Base-by-base conservation (phyloP, 2,113 vertebrate species). In the Hyaena hyaena region DNA sequence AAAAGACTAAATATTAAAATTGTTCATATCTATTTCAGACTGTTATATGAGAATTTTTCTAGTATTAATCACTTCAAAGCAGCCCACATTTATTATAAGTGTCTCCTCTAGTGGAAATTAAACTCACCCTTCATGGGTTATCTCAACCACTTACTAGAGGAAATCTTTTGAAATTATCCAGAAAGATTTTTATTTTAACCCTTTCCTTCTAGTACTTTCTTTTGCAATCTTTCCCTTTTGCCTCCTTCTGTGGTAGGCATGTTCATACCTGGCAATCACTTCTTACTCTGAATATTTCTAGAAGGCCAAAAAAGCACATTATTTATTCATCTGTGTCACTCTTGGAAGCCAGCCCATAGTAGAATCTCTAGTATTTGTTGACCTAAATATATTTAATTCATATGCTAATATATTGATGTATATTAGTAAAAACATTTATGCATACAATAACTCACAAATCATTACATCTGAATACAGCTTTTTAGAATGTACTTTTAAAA, bases 401-500 rank as follows among this genome's bases (percentile, higher is more conserved):
- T 66, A 33, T 73, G 19, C 71, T 83, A 69, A 79, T 55, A 8
- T 69, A 39, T 80, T 33, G 50, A 19, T 23, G 17, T 90, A 10
- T 83, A 10, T 79, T 83, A 69, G 63, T 88, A 66, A 84, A 68
- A 74, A 35, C 31, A 39, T 74, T 55, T 93, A 90, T n/a, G 7
- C 23, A 61, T 90, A 24, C 33, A 84, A 4, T 91, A 69, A 50
- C 65, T 90, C 68, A 50, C 24, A 87, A 68, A 68, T 89, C n/a
- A 83, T 66, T 95, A 15, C 0, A 50, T 66, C 23, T 85, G 74
- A 39, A 48, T 43, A 16, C 21, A 50, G 81, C 17, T 55, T 73
- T 89, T 88, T 35, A 96, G 15, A 79, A 73, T 39, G 48, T 31
- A 48, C 66, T 94, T 95, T 81, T 66, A 7, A 61, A 93, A 85